Percentiles rank a stretch among this genome's conserved stretches.
These are phyloP conservation scores for Peromyscus nudipes DNA, from an alignment of 2,797 vertebrate genomes.

Conservation along the genomic window DNA sequence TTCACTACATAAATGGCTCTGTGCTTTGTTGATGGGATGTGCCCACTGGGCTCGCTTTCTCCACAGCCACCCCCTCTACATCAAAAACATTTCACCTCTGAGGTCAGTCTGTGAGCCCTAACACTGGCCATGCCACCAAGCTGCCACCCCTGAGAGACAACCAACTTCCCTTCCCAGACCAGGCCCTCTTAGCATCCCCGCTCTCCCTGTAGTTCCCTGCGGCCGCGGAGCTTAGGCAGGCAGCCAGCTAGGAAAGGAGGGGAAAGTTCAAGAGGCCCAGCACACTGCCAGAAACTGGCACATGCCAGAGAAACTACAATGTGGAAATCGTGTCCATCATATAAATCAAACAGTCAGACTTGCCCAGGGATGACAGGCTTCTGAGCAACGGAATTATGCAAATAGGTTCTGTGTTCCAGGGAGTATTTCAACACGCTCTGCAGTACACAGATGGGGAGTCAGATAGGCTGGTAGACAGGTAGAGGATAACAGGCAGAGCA, in stretches of 20 bases:
- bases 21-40: neutral
- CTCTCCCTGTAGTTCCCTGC: constrained; percentile 15
- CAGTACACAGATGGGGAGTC: neutral
- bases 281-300: neutral
- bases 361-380: accelerated
- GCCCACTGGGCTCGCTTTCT: neutral
- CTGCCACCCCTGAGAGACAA: accelerated
- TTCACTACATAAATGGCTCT: neutral
- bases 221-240: constrained; percentile 71
- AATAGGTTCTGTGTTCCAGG: neutral
- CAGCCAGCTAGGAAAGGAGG: constrained; percentile 76
- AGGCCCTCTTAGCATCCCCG: neutral
- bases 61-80: neutral
- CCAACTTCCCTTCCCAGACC: neutral
- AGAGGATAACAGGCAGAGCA: neutral
- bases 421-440: neutral
- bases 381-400: neutral
- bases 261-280: constrained; percentile 78
- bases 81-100: neutral
- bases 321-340: neutral
- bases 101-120: neutral
- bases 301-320: neutral
- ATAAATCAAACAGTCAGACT: neutral
- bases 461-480: neutral
- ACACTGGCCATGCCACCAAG: neutral